Evolutionary conservation across 2,888 invertebrate genomes (phyloP).

Genomic region (Caenorhabditis becei): DNA sequence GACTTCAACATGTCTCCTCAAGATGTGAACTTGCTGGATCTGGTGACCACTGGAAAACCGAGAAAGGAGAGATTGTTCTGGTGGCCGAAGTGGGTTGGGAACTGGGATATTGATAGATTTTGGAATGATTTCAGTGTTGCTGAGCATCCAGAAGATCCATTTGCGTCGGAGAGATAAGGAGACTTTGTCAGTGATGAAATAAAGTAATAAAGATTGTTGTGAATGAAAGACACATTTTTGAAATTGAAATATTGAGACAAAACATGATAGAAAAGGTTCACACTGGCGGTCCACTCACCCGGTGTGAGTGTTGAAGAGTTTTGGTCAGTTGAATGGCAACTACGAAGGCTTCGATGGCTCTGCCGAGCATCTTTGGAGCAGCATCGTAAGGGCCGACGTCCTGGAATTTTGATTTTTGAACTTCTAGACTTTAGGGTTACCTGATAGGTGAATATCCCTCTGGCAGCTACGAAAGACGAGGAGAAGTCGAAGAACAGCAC

Average conservation of each 20-base stretch:
- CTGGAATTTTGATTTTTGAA: no score
- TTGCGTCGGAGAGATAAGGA: constrained; percentile 61
- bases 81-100: constrained; percentile 46
- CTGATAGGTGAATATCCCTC: constrained; percentile 35
- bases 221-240: no score
- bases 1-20: constrained; percentile 32
- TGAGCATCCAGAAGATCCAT: constrained; percentile 71
- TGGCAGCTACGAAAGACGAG: constrained; percentile 32
- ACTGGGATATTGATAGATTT: neutral
- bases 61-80: constrained; percentile 38
- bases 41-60: constrained; percentile 2
- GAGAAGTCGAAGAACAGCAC: constrained; percentile 45
- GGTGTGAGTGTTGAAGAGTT: no score
- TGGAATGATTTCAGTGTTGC: constrained; percentile 46
- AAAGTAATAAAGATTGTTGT: no score
- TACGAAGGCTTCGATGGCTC: constrained; percentile 35
- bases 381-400: constrained; percentile 29
- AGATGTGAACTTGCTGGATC: constrained; percentile 32
- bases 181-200: no score
- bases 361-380: constrained; percentile 42
- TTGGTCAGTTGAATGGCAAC: constrained; percentile 32
- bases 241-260: no score
- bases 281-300: no score
- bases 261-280: no score
- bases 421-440: no score